Conservation (phyloP, 2,888 invertebrate species). For the Lottia scabra region DNA sequence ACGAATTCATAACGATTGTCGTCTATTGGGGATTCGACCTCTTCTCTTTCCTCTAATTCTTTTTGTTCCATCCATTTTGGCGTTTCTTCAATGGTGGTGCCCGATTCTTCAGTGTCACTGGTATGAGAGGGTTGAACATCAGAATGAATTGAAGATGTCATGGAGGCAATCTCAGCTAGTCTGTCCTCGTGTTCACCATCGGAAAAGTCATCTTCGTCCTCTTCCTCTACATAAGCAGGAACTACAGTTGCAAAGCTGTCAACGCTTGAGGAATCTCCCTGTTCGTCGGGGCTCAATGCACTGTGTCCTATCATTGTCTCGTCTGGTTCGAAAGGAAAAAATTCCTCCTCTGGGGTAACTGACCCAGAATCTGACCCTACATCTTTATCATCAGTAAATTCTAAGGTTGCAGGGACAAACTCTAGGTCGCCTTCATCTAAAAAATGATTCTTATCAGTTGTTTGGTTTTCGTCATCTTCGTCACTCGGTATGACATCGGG, state of each 20-base stretch:
- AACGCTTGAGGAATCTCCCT: slow-evolving; percentile 65
- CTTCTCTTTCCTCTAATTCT: slow-evolving; percentile 21
- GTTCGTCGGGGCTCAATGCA: slow-evolving; percentile 43
- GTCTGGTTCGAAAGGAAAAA: not conserved
- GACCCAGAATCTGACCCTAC: slow-evolving; percentile 35
- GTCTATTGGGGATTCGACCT: slow-evolving; percentile 54
- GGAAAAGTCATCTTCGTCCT: slow-evolving; percentile 72
- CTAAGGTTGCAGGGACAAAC: slow-evolving; percentile 29
- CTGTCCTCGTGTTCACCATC: slow-evolving; percentile 74
- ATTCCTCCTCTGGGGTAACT: slow-evolving; percentile 16
- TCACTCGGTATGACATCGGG: slow-evolving; percentile 36
- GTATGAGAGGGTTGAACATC: slow-evolving; percentile 71
- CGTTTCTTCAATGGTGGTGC: slow-evolving; percentile 18
- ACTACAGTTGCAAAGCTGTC: slow-evolving; percentile 69
- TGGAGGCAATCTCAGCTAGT: slow-evolving; percentile 72
- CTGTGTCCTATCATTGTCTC: not conserved
- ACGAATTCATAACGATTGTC: slow-evolving; percentile 64
- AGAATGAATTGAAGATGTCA: slow-evolving; percentile 71
- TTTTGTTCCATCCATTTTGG: slow-evolving; percentile 20
- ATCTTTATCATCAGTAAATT: slow-evolving; percentile 19
- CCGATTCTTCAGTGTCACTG: slow-evolving; percentile 26
- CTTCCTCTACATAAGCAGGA: slow-evolving; percentile 58
- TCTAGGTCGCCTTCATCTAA: slow-evolving; percentile 37
- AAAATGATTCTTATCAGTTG: slow-evolving; percentile 34
- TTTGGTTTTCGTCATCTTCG: slow-evolving; percentile 65